Conservation (phyloP, 2,888 invertebrate genomes). For the Synergus itoensis region DNA sequence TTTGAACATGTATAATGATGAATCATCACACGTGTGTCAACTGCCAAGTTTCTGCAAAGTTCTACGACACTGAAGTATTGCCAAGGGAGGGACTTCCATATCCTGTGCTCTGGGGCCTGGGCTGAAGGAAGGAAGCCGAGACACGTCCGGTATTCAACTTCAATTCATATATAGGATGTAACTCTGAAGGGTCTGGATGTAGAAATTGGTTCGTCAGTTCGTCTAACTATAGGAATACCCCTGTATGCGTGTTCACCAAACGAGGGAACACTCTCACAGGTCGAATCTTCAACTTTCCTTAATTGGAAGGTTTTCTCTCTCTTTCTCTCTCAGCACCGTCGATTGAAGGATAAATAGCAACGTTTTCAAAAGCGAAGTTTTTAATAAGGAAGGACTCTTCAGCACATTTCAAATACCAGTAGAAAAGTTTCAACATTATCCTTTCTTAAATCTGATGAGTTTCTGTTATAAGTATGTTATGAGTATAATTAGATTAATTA, state of each 20-base stretch:
- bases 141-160: slow-evolving; percentile 7
- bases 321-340: background rate
- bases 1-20: background rate
- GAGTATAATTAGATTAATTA: no score
- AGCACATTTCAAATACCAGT: background rate
- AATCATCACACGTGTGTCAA: background rate
- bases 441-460: background rate
- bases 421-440: background rate
- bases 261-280: background rate
- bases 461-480: no score
- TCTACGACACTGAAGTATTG: slow-evolving; percentile 47
- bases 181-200: background rate
- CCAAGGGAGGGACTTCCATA: background rate
- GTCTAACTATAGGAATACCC: background rate
- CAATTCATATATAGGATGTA: background rate
- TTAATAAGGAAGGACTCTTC: background rate
- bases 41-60: slow-evolving; percentile 30
- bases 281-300: background rate
- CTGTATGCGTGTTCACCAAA: background rate
- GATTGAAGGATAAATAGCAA: background rate
- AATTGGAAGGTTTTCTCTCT: background rate
- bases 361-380: background rate
- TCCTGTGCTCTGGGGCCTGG: background rate
- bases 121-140: no score
- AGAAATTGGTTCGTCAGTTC: background rate